phyloP scores from a whole-genome alignment of 2,888 invertebrate species.

The Phasia obesa region DNA sequence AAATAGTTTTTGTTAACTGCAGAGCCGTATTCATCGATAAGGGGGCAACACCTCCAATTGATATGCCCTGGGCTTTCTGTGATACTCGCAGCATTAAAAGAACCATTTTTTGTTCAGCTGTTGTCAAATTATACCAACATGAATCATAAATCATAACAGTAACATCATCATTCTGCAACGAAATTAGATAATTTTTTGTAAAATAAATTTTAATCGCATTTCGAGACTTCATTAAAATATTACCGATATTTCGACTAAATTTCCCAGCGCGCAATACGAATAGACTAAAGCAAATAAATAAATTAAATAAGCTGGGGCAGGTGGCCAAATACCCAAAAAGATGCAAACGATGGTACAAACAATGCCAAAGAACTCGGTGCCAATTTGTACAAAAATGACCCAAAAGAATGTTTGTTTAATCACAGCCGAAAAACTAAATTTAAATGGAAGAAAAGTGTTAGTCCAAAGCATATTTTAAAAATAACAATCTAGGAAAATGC shows the following conservation, averaged over 20 bases:
- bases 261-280: constrained; percentile 51
- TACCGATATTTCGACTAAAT: constrained; percentile 55
- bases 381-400: constrained; percentile 45
- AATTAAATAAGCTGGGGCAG: constrained; percentile 41
- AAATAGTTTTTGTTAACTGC: constrained; percentile 73
- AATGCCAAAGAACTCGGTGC: constrained; percentile 36
- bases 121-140: constrained; percentile 74
- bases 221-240: too few species aligned
- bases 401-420: constrained; percentile 34
- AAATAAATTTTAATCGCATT: background rate
- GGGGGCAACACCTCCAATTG: constrained; percentile 72
- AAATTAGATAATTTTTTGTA: background rate
- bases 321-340: constrained; percentile 53
- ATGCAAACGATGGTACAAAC: constrained; percentile 45
- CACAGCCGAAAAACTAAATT: constrained; percentile 10
- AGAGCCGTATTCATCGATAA: constrained; percentile 73
- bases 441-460: background rate
- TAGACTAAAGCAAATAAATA: constrained; percentile 46
- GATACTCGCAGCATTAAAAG: constrained; percentile 73
- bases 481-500: too few species aligned
- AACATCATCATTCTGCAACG: constrained; percentile 45
- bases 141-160: constrained; percentile 71
- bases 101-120: constrained; percentile 71
- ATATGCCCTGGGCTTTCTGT: constrained; percentile 67
- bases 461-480: too few species aligned